Evolutionary conservation across 2,888 invertebrate genomes (phyloP), one percentile per base, ranked within the genome.

Genomic region (Tipula unca): DNA sequence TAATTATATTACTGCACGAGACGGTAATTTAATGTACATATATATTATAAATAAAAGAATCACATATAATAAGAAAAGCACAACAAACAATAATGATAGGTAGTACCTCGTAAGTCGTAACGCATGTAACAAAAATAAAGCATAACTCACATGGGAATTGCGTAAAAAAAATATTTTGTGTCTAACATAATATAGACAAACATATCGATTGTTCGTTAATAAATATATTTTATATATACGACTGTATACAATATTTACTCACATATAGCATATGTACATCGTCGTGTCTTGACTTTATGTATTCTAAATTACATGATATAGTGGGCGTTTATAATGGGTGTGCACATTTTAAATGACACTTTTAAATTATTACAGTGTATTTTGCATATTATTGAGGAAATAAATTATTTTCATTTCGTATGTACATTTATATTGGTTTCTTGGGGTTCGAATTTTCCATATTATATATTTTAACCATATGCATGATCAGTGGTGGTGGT

Each of bases 291-390:
- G 48, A 17, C 69, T 25, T 25, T 69, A 25, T 69, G 69, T 69
- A 69, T 69, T 1, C 20, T 25, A 69, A 69, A 69, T 69, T 69
- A 69, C 69, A 69, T 69, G 69, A 69, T 69, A 48, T 17, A 48
- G 69, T 69, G 69, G 69, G 69, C 69, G 69, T 69, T 69, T 25
- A 69, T 69, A 69, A 69, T 69, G 69, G 69, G 69, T 69, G 69
- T 69, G 69, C 69, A 69, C 69, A 69, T 69, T 69, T 69, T 25
- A 69, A 69, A 69, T 69, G 25, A 69, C 69, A 69, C 69, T 69
- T 69, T 69, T 69, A 69, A 69, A 69, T 69, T 69, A 69, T 69
- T 69, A 69, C 25, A 69, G 69, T 25, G 8, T 69, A 69, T 69
- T 69, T 69, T 69, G 69, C 69, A 69, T 69, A 69, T 69, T 69